These are phyloP conservation scores for Zapus hudsonius DNA, from an alignment of 2,113 vertebrate genomes.

Conservation along the genomic window DNA sequence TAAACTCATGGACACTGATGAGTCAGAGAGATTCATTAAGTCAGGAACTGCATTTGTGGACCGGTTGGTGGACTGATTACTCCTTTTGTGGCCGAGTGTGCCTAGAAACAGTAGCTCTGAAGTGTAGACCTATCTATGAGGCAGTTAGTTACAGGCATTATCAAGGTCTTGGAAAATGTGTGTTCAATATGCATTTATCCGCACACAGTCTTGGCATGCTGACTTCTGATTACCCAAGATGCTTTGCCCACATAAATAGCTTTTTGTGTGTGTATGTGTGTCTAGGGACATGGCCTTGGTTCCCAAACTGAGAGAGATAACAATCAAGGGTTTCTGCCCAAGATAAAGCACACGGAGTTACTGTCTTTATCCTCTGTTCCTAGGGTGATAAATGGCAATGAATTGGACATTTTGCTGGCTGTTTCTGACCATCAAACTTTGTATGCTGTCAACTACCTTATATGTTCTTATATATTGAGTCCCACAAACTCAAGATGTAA, in stretches of 20 bases:
- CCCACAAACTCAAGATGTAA: constrained; percentile 17
- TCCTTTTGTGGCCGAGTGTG: not conserved
- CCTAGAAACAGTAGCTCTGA: not conserved
- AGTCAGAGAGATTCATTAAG: constrained; percentile 12
- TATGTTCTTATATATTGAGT: constrained; percentile 38
- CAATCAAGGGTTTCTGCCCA: constrained; percentile 1
- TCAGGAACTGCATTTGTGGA: not conserved
- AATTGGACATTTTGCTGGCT: not conserved
- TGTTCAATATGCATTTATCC: not conserved
- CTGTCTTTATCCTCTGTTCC: constrained; percentile 13
- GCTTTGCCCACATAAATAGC: constrained; percentile 33
- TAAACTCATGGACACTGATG: not conserved
- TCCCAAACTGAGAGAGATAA: constrained; percentile 32
- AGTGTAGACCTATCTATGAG: not conserved
- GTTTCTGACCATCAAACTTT: constrained; percentile 32
- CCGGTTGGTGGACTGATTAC: not conserved
- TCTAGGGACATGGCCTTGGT: not conserved
- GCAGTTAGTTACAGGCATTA: not conserved
- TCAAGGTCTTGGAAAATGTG: constrained; percentile 24
- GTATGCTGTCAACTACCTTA: constrained; percentile 10
- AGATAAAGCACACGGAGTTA: constrained; percentile 14
- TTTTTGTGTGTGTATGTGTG: no score
- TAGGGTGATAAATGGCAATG: constrained; percentile 17
- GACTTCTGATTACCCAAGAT: constrained; percentile 23
- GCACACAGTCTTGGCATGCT: not conserved